Conservation (phyloP, 2,113 vertebrate genomes). For the Sinocyclocheilus anophthalmus region DNA sequence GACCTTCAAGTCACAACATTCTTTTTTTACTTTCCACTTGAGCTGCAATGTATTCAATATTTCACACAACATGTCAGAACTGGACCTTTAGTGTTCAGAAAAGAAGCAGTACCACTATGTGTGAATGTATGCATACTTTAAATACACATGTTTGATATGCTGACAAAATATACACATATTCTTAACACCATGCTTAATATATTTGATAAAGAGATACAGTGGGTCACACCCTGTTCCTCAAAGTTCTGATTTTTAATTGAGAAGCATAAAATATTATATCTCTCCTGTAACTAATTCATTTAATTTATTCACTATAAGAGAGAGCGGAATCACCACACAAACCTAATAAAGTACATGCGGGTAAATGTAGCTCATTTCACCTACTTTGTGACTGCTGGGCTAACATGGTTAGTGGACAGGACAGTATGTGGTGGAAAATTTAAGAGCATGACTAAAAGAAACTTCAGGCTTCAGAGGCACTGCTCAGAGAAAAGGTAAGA, state of each 20-base stretch:
- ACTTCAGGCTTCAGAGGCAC: constrained; percentile 25
- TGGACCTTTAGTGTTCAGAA: not conserved
- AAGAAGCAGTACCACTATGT: not conserved
- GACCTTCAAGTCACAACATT: not conserved
- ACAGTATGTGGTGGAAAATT: constrained; percentile 12
- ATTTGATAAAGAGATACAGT: not conserved
- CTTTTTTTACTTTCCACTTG: not conserved
- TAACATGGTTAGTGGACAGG: constrained; percentile 12
- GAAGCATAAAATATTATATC: not conserved
- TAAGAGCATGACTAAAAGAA: constrained; percentile 40
- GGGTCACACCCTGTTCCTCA: not conserved
- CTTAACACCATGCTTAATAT: not conserved
- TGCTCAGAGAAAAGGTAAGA: not conserved
- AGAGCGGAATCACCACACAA: not conserved
- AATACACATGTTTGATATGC: not conserved
- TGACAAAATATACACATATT: not conserved
- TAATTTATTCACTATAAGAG: not conserved
- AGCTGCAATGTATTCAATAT: not conserved
- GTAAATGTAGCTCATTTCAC: not conserved
- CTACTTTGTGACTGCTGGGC: not conserved
- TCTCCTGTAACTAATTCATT: not conserved
- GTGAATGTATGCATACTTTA: not conserved
- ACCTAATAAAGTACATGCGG: not conserved
- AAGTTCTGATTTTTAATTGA: not conserved
- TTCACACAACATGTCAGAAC: not conserved